Evolutionary conservation across 2,888 invertebrate genomes (phyloP), one percentile per base, ranked within the genome.

Genomic region (Cryptosula pallasiana): DNA sequence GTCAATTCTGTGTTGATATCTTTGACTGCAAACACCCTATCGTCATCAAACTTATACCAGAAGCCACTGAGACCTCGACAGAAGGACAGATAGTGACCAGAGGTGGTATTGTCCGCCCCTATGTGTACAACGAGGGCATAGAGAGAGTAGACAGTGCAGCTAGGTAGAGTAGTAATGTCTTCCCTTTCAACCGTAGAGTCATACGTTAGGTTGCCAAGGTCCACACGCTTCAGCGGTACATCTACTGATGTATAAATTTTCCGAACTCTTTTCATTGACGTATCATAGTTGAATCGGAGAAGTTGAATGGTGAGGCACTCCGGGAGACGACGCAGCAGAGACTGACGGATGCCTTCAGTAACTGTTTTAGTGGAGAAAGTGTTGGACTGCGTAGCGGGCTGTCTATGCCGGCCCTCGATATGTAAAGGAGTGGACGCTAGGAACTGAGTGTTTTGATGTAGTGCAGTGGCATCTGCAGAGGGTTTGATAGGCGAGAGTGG

Each of bases 221-320:
- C 79, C 27, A 83, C 77, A 23, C 76, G 76, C 35, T 75, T 76
- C 29, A 82, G 74, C 0, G 82, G 80, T 29, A 83, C 78, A 69
- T 76, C 77, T 32, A 83, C 78, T 1, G 82, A 80, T 3, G 78
- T 76, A n/a, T 72, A 75, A n/a, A 81, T 74, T 75, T 83, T 83
- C 29, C 76, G 71, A 0, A 79, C 75, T 35, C 77, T 75, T n/a
- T 77, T 76, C 1, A 77, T 76, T 34, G 74, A 74, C 34, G 76
- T 76, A 69, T 79, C 78, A 75, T 78, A 81, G 0, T 77, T 75
- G 73, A 82, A 82, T 16, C 83, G 77, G 77, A 82, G 75, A 55
- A 83, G 74, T 76, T 83, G 83, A 71, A 83, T 78, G 36, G 81
- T 79, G 1, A 83, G 78, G 74, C 82, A 83, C 72, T 82, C 80